Base-by-base conservation (phyloP, 2,797 vertebrate genomes). In the Tapirus indicus region DNA sequence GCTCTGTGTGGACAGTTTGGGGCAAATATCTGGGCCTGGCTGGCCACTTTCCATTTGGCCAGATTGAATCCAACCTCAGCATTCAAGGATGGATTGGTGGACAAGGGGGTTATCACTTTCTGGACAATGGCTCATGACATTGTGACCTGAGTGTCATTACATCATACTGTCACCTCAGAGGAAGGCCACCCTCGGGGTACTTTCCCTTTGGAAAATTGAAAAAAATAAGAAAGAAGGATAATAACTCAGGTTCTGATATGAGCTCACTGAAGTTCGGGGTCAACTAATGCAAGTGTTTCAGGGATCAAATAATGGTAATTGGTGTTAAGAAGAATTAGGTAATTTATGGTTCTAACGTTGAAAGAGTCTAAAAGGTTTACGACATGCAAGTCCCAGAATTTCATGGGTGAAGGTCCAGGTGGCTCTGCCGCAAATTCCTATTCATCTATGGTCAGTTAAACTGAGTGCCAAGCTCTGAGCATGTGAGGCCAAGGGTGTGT, bases 221-320 rank as follows among this genome's bases (percentile, higher is more conserved):
- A 87, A 75, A 86, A 83, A 88, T 38, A 60, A 44, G 41, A 96
- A 88, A 78, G 82, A 56, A 74, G n/a, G 89, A 95, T 95, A 97
- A 96, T 97, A 97, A 97, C 78, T 97, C 94, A 95, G 95, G 49
- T 95, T 96, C 90, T 68, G 91, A 94, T 97, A 94, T 95, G 96
- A 97, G 96, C 85, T 98, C 96, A 97, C 72, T 80, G 85, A 95
- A 92, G 92, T 97, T 89, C 14, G 25, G 78, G 98, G 97, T 97
- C 96, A 97, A 95, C 82, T 54, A 98, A 97, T 97, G 97, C 96
- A 92, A 97, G 94, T 71, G 92, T 86, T 88, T 97, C 94, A 91
- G 78, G 94, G 95, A 97, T 98, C 97, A 97, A 94, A 97, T 97
- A 88, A 97, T 97, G 92, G 95, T 97, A 97, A 98, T 97, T 95